phyloP scores from a whole-genome alignment of 2,797 vertebrate species.

The Xenentodon cancila region DNA sequence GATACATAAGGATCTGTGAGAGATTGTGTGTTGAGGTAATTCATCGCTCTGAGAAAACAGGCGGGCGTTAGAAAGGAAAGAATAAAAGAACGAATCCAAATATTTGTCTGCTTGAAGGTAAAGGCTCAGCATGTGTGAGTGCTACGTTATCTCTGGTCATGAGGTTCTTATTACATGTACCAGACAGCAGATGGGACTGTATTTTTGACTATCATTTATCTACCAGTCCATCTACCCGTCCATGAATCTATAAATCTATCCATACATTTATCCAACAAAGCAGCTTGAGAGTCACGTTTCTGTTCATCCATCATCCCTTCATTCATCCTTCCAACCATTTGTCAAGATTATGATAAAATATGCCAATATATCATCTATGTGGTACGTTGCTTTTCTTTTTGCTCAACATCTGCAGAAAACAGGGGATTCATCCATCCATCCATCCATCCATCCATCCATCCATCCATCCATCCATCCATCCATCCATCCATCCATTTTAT shows the following conservation, averaged over 20 bases:
- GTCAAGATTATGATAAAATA: constrained; percentile 46
- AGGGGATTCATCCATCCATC: no score
- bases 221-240: constrained; percentile 27
- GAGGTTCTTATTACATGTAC: constrained; percentile 61
- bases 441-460: no score
- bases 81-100: constrained; percentile 59
- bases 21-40: constrained; percentile 66
- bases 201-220: constrained; percentile 33
- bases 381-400: constrained; percentile 12
- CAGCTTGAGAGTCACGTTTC: constrained; percentile 6
- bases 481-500: no score
- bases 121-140: constrained; percentile 45
- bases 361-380: neutral
- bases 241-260: constrained; percentile 18
- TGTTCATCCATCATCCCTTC: constrained; percentile 32
- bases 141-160: constrained; percentile 57
- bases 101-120: constrained; percentile 59
- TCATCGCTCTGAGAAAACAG: constrained; percentile 54
- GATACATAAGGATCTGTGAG: constrained; percentile 42
- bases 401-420: no score
- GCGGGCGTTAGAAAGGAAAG: constrained; percentile 52
- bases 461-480: no score
- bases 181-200: constrained; percentile 51
- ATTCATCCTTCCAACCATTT: constrained; percentile 31
- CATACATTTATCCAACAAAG: constrained; percentile 1